Conservation (phyloP, 2,113 vertebrate genomes). For the Aegotheles bennettii region DNA sequence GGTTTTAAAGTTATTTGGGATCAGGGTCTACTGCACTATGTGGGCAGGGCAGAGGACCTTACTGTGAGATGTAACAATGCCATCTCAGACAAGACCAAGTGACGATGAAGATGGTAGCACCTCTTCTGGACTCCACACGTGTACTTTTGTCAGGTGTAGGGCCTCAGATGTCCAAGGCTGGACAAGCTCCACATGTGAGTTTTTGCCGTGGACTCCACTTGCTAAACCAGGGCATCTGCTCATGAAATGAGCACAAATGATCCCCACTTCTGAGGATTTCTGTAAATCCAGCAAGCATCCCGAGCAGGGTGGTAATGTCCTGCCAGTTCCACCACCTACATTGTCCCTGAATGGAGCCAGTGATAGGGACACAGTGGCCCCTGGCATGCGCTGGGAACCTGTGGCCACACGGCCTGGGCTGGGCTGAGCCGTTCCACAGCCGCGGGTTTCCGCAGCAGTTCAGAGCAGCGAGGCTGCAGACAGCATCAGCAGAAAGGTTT, state of each 20-base stretch:
- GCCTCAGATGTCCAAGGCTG: background rate
- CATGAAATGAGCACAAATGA: background rate
- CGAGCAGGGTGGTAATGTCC: background rate
- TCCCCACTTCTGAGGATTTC: background rate
- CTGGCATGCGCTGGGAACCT: background rate
- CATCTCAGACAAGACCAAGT: background rate
- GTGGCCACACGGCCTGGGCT: rapidly evolving
- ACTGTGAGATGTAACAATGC: rapidly evolving
- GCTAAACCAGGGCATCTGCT: background rate
- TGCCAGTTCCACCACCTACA: background rate
- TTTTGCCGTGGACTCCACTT: background rate
- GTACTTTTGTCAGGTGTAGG: rapidly evolving
- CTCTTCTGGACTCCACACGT: rapidly evolving
- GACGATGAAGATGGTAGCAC: background rate
- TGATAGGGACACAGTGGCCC: background rate
- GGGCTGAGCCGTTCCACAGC: background rate
- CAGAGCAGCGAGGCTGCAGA: background rate
- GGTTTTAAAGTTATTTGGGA: background rate
- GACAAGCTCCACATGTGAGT: rapidly evolving
- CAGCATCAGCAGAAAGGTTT: background rate
- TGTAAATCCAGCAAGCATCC: background rate
- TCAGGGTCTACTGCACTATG: background rate
- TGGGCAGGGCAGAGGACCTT: background rate
- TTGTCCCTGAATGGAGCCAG: background rate
- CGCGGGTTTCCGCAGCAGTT: rapidly evolving